These are phyloP conservation scores for Mythimna lalbum DNA, from an alignment of 2,888 invertebrate genomes.

Conservation along the genomic window DNA sequence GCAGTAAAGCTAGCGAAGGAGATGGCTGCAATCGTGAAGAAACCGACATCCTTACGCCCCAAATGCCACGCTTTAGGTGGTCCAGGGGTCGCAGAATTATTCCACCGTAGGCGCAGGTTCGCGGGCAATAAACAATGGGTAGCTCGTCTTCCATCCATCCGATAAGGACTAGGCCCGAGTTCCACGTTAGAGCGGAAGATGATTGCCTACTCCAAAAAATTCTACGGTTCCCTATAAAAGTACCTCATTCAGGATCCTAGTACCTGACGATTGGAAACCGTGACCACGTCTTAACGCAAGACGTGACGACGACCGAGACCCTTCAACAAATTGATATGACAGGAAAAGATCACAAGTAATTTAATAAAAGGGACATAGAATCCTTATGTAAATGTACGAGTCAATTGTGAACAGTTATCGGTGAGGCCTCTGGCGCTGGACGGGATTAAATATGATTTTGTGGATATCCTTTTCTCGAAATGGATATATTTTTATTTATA, in stretches of 20 bases:
- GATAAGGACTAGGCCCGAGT: too few relatives aligned
- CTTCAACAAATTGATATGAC: constrained; percentile 39
- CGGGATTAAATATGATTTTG: constrained; percentile 32
- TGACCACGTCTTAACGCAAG: constrained; percentile 14
- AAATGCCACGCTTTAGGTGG: too few relatives aligned
- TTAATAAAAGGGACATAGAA: constrained; percentile 51
- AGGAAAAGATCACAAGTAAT: constrained; percentile 58
- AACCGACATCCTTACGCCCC: too few relatives aligned
- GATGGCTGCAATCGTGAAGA: too few relatives aligned
- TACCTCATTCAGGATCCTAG: constrained; percentile 15
- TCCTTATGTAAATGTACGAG: constrained; percentile 49
- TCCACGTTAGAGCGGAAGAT: too few relatives aligned
- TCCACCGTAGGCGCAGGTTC: too few relatives aligned
- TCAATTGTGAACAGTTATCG: constrained; percentile 40
- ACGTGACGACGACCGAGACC: constrained; percentile 6
- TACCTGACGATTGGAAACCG: constrained; percentile 20
- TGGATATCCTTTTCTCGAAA: constrained; percentile 8
- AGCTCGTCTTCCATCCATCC: too few relatives aligned
- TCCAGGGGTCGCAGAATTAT: too few relatives aligned
- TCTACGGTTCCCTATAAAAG: constrained; percentile 15
- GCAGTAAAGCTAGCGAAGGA: too few relatives aligned
- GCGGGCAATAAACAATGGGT: too few relatives aligned
- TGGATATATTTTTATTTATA: neutral
- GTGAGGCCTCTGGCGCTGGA: neutral
- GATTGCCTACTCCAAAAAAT: neutral